A percentile compares a stretch with the other conserved stretches of the same genome.
Conservation (phyloP, 2,797 vertebrate species). For the Adrianichthys oophorus region DNA sequence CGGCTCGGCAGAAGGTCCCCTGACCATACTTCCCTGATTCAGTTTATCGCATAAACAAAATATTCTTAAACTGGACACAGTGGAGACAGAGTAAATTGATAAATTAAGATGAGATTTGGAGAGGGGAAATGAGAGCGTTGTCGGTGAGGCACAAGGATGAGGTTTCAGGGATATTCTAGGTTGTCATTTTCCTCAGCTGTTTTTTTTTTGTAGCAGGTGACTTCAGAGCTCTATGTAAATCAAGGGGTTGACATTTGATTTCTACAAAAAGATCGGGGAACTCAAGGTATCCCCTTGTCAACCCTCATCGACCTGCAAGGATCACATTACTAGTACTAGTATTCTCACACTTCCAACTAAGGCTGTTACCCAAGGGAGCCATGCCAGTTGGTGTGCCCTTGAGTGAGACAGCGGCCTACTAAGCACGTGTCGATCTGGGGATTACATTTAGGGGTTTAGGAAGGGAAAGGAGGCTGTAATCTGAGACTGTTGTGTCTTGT, state of each 20-base stretch:
- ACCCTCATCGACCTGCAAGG: constrained; percentile 52
- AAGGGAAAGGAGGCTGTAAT: constrained; percentile 73
- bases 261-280: constrained; percentile 53
- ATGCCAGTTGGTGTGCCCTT: constrained; percentile 77
- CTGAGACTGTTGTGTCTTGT: constrained; percentile 80
- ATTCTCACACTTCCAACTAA: constrained; percentile 69
- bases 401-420: constrained; percentile 70
- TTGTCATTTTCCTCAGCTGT: constrained; percentile 68
- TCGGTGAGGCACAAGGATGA: constrained; percentile 41
- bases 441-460: constrained; percentile 75
- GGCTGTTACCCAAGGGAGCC: constrained; percentile 53
- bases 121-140: constrained; percentile 59
- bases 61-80: constrained; percentile 29
- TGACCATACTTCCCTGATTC: constrained; percentile 38
- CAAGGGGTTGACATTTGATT: constrained; percentile 52
- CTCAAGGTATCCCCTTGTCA: constrained; percentile 53
- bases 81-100: constrained; percentile 46
- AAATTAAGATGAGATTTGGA: constrained; percentile 64
- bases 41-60: constrained; percentile 42
- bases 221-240: constrained; percentile 72
- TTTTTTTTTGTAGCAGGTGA: constrained; percentile 45
- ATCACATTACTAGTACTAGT: constrained; percentile 67
- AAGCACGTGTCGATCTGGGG: constrained; percentile 72
- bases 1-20: no score
- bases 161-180: constrained; percentile 68